Base-by-base conservation (phyloP, 30 jellyfish, hydroid and myxozoan species). In the Nemopilema nomurai region DNA sequence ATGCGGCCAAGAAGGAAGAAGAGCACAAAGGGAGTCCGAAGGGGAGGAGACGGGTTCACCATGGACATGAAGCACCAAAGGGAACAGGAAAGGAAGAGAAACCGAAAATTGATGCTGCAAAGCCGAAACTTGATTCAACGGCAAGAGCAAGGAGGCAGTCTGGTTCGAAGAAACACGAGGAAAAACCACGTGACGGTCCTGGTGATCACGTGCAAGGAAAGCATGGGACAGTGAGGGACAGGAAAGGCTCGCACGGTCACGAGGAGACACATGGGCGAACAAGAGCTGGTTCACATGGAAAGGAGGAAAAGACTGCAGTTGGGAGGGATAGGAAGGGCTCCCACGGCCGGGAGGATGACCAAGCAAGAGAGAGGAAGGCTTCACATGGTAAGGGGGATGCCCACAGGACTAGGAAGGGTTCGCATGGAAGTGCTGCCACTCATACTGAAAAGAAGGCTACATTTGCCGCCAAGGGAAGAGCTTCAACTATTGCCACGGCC, bases 401-500 rank as follows among this genome's bases (percentile, higher is more conserved):
- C 33, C 65, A 26, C 65, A 28, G 82, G 29, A 50, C 33, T 6
- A 74, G 81, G 65, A 49, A 72, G 49, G 81, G 69, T 67, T 41
- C 84, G 28, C 82, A 69, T 62, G 84, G 84, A 23, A 27, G 80
- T 20, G 80, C 82, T 3, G 25, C 82, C 19, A 24, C 70, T 41
- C 57, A 41, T 41, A 1, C 79, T 7, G 96, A 87, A 52, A 87
- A 79, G 91, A 78, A 90, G 67, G 84, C 86, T 20, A 51, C 79
- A 7, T 87, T 87, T 74, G 84, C 90, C 18, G 26, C 88, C 7
- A 87, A 87, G 53, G 95, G 95, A 28, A 79, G 96, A 30, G 74
- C 96, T 0, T 77, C 96, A 69, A 87, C 96, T 0, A 91, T 87
- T 49, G 95, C 95, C 0, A 29, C 83, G 0, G 71, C 93, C 4